Base-by-base conservation (phyloP, 2,797 vertebrate genomes). In the Sparidentex hasta region DNA sequence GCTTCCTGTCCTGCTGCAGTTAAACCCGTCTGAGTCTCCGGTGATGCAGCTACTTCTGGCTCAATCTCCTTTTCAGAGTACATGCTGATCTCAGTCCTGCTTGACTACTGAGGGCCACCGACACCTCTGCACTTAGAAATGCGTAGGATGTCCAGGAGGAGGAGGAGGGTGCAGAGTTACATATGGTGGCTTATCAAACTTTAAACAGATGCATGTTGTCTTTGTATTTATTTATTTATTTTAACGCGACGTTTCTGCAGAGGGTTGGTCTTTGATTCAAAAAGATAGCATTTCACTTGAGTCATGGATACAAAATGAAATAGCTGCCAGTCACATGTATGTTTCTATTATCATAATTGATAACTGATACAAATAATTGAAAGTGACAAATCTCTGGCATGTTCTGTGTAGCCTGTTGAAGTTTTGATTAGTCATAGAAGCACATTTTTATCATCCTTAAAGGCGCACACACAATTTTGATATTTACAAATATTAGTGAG, bases 41-140 rank as follows among this genome's bases (percentile, higher is more conserved):
- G 63, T 46, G 83, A 86, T 89, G 85, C 85, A 55, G 83, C 65
- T 68, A 82, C 82, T 89, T 84, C 83, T 68, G 78, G 65, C 71
- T 82, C 77, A 43, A 23, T 83, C 78, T 77, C 47, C 48, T 38
- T 21, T 50, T 50, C 38, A 38, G 21, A 75, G 72, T 75, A 51
- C 54, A 64, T 52, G 17, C 69, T 61, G 78, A 76, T 82, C 74
- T 73, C 75, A 69, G 70, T 81, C 71, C 81, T 72, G 16, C 57
- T 71, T 80, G 68, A 74, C 76, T 38, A 38, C 33, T 2, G 17
- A 27, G 55, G 2, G 74, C 70, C 38, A 38, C 38, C 69, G 71
- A 81, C 73, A 83, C 86, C 80, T 44, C 83, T 78, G 77, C 74
- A 47, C 83, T 69, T 20, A 65, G 44, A 81, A 71, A 87, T 88